Conservation (phyloP, 1,140 invertebrate species). For the Vollenhovia emeryi region DNA sequence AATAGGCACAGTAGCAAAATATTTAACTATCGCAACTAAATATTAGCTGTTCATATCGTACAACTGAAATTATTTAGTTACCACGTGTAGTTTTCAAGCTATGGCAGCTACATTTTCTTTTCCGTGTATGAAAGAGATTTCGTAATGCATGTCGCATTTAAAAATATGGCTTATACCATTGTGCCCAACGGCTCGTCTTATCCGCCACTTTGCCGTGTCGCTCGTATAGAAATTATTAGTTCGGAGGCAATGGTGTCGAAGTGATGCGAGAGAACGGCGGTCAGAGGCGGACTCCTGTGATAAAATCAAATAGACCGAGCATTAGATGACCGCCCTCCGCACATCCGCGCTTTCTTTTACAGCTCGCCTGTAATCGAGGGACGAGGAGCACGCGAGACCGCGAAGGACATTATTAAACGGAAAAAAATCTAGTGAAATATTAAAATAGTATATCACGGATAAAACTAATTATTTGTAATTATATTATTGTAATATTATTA, state of each 20-base stretch:
- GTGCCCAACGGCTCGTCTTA: conserved; percentile 30
- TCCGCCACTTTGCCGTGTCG: conserved; percentile 44
- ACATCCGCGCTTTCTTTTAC: conserved; percentile 31
- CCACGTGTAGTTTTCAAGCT: no score
- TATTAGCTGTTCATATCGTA: no score
- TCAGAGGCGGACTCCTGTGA: conserved; percentile 82
- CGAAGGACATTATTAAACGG: conserved; percentile 73
- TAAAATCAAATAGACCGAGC: conserved; percentile 79
- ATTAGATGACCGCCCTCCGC: conserved; percentile 44
- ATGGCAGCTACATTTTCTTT: no score
- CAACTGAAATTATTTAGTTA: no score
- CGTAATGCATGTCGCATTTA: not conserved
- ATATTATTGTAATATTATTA: conserved; percentile 77
- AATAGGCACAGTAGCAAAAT: no score
- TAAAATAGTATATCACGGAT: conserved; percentile 77
- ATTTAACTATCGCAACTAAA: no score
- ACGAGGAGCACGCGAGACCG: not conserved
- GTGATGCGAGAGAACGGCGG: conserved; percentile 57
- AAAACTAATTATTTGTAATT: conserved; percentile 78
- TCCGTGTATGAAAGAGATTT: not conserved
- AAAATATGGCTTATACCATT: conserved; percentile 36
- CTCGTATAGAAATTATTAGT: conserved; percentile 31
- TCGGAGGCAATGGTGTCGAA: conserved; percentile 52
- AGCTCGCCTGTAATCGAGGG: not conserved
- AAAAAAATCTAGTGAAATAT: conserved; percentile 85